These are phyloP conservation scores for Falco novaeseelandiae DNA, from an alignment of 2,797 vertebrate genomes.

Conservation along the genomic window DNA sequence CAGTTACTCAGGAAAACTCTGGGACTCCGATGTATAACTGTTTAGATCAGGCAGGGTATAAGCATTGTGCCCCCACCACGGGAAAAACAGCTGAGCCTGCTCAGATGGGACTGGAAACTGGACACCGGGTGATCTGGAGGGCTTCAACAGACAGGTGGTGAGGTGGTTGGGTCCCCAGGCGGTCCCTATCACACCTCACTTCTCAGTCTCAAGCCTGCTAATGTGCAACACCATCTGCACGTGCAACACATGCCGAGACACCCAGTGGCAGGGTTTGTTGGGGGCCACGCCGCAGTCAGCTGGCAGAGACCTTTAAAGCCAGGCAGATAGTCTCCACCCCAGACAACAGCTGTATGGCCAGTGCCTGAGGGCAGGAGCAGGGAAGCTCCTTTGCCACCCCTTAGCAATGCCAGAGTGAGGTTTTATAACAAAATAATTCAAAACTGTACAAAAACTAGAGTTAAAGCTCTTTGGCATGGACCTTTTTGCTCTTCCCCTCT, in stretches of 20 bases:
- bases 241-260: fast-evolving
- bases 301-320: not conserved
- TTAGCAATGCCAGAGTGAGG: not conserved
- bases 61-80: not conserved
- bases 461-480: not conserved
- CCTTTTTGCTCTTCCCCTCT: not conserved
- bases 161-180: not conserved
- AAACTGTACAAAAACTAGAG: not conserved
- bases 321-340: not conserved
- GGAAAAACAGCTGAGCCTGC: not conserved
- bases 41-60: not conserved
- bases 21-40: not conserved
- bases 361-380: not conserved
- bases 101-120: not conserved
- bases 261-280: fast-evolving
- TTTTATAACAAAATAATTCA: not conserved
- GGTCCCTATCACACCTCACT: not conserved
- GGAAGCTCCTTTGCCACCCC: not conserved
- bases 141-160: fast-evolving
- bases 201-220: not conserved
- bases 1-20: not conserved
- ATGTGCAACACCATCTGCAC: not conserved
- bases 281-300: no score
- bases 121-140: not conserved
- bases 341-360: not conserved